phyloP scores from a whole-genome alignment of 2,888 invertebrate species.

The Plebejus argus region DNA sequence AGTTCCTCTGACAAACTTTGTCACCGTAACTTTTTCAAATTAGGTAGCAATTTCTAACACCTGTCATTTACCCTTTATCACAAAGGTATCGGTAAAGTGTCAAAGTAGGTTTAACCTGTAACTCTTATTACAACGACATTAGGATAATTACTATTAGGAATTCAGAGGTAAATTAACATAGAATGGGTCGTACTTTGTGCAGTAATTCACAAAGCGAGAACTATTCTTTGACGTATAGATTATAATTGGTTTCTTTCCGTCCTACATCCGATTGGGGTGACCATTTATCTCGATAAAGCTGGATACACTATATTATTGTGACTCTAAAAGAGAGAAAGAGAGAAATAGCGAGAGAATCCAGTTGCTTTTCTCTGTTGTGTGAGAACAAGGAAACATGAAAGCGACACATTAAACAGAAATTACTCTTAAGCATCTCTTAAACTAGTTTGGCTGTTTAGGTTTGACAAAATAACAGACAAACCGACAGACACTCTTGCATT shows the following conservation, averaged over 20 bases:
- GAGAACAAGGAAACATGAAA: no score
- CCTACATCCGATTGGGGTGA: neutral
- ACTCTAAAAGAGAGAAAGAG: no score
- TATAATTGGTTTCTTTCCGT: conserved; percentile 7
- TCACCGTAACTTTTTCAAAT: neutral
- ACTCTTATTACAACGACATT: neutral
- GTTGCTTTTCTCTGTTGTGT: no score
- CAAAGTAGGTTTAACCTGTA: neutral
- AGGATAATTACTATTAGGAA: neutral
- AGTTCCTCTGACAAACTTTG: no score
- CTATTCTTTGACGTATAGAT: neutral
- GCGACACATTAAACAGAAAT: no score
- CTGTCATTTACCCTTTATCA: neutral
- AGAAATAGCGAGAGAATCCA: no score
- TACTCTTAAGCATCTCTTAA: no score
- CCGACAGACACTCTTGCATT: no score
- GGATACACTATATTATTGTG: neutral
- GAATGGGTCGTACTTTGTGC: neutral
- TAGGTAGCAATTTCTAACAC: neutral
- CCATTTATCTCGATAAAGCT: neutral
- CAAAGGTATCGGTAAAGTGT: neutral
- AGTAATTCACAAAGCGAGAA: neutral
- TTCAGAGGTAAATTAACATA: neutral
- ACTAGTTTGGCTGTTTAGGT: no score
- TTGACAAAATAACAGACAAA: no score